Base-by-base conservation (phyloP, 2,888 invertebrate genomes). In the Chaetogeoica ovagalla region DNA sequence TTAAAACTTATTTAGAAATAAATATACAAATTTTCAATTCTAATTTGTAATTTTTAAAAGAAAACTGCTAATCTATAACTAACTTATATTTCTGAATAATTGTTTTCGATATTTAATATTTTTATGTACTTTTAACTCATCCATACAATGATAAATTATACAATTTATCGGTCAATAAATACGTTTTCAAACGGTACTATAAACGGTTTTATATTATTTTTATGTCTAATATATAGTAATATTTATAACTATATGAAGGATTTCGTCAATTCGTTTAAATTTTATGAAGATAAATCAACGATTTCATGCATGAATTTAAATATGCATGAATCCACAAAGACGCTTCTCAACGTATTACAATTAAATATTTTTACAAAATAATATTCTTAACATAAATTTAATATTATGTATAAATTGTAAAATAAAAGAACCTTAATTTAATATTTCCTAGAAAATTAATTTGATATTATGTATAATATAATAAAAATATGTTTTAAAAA, bases 271-370 rank as follows among this genome's bases (percentile, higher is more conserved):
- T 73, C 52, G 63, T 55, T 52, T 37, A 63, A 63, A 52, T 73
- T 73, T 63, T 55, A 52, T 63, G 52, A 73, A n/a, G 63, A 37
- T 37, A 60, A 23, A 23, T 60, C 23, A 7, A 43, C 17, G 17
- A 72, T 72, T 72, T 43, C 43, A 52, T 63, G 52, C 73, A 63
- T 48, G 62, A 72, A 73, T 73, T 73, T 73, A 0, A 55, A 55
- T 19, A 59, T 30, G 30, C 30, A 30, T n/a, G n/a, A 37, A 62
- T 72, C 73, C 30, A 52, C 48, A n/a, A 63, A n/a, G n/a, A 19
- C 9, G 52, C 63, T 63, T 37, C 52, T 37, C 37, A 52, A 60
- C 13, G 11, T 23, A 13, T 60, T 23, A 37, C 52, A 37, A 52
- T n/a, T 52, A 21, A 73, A 63, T 73, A 73, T 55, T 63, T 52